Conservation (phyloP, 2,797 vertebrate genomes). For the Strix occidentalis region DNA sequence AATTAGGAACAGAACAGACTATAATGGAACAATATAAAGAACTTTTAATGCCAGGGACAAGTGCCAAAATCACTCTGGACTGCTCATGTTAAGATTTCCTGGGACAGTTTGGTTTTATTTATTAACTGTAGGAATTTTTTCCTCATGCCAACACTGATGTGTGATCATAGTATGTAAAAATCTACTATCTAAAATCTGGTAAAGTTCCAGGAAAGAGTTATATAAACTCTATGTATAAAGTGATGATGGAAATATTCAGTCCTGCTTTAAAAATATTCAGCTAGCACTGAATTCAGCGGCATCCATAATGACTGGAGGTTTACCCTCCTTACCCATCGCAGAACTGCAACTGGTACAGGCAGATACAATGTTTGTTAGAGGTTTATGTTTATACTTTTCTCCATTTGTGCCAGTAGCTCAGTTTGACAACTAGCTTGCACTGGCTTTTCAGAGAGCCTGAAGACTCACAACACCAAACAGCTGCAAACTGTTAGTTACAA, state of each 20-base stretch:
- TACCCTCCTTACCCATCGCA: background rate
- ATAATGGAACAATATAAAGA: background rate
- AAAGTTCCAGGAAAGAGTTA: background rate
- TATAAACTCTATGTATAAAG: background rate
- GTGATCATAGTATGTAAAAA: background rate
- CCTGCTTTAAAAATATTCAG: background rate
- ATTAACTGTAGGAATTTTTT: slow-evolving; percentile 1
- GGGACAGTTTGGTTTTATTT: slow-evolving; percentile 15
- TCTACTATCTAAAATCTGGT: background rate
- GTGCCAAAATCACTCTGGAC: background rate
- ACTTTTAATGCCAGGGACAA: background rate
- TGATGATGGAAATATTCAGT: background rate
- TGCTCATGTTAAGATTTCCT: background rate
- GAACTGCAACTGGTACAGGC: background rate
- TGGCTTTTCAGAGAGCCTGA: background rate
- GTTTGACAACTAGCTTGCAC: background rate
- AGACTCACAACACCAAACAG: background rate
- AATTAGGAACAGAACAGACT: slow-evolving; percentile 13
- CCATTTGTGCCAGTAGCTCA: background rate
- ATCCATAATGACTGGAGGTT: background rate
- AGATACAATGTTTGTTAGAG: background rate
- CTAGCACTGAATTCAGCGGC: background rate
- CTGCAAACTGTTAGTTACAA: background rate
- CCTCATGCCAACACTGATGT: background rate
- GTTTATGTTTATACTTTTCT: background rate